Conservation (phyloP, 2,113 vertebrate species). For the Cyanoliseus patagonus region DNA sequence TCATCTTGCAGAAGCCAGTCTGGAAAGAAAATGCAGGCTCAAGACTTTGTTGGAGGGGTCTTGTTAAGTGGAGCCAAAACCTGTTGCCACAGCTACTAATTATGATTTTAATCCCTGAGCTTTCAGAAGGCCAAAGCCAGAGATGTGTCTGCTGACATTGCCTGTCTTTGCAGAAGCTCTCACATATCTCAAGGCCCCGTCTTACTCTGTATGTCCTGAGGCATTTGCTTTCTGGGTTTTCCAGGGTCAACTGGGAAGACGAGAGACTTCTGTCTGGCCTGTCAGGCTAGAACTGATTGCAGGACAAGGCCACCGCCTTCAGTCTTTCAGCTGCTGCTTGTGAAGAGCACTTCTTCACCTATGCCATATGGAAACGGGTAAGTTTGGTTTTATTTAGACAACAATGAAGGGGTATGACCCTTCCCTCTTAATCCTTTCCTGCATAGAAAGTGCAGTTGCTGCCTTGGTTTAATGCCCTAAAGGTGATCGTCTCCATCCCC, state of each 20-base stretch:
- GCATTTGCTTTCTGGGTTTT: not conserved
- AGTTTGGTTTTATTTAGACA: not conserved
- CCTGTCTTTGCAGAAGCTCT: not conserved
- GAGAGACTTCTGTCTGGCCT: accelerated
- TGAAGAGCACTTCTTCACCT: not conserved
- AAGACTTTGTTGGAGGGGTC: not conserved
- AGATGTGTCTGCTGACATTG: not conserved
- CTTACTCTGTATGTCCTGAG: not conserved
- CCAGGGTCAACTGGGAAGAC: not conserved
- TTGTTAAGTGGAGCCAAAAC: not conserved
- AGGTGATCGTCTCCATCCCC: not conserved
- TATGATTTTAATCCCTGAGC: not conserved
- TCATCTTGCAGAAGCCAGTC: not conserved
- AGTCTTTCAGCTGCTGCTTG: not conserved
- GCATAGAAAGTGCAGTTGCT: not conserved
- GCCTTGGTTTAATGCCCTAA: not conserved
- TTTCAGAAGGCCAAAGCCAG: not conserved
- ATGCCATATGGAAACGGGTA: not conserved
- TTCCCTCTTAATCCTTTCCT: not conserved
- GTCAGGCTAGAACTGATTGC: not conserved
- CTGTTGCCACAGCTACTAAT: not conserved
- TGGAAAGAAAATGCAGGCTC: not conserved
- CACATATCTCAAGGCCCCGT: not conserved
- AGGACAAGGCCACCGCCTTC: not conserved
- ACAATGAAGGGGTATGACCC: not conserved